Evolutionary conservation across 2,113 vertebrate species (phyloP).

Genomic region (Sitta europaea): DNA sequence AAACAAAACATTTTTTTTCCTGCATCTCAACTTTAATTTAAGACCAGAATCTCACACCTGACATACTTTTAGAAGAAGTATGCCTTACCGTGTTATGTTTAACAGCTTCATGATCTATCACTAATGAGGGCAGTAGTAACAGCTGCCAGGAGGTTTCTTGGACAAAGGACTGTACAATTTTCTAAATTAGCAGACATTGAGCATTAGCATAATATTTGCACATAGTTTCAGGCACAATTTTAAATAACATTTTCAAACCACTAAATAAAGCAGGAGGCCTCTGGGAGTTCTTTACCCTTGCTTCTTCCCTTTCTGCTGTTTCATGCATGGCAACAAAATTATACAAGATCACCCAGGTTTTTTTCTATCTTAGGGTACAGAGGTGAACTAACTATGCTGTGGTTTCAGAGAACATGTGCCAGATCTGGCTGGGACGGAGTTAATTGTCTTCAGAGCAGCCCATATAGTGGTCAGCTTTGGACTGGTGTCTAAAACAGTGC

Average conservation of each 20-base stretch:
- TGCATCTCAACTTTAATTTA: background rate
- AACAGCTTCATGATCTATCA: background rate
- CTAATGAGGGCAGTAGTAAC: background rate
- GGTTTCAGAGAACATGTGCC: background rate
- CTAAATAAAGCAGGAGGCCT: background rate
- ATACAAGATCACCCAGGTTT: background rate
- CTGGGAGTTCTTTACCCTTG: background rate
- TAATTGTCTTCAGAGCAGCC: background rate
- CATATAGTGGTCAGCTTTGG: background rate
- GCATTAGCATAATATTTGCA: background rate
- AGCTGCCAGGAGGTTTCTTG: background rate
- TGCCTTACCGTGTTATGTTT: background rate
- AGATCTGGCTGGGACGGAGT: background rate
- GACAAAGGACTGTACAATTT: background rate
- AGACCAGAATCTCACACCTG: background rate
- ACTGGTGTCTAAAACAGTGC: background rate
- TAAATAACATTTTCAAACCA: background rate
- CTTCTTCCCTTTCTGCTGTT: background rate
- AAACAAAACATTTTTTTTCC: background rate
- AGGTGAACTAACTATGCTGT: background rate
- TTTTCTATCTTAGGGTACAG: background rate
- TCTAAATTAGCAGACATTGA: background rate
- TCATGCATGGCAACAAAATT: accelerated
- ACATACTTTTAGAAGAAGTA: background rate
- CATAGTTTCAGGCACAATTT: background rate